Base-by-base conservation (phyloP, 35 echinoderm and acorn worm genomes). In the Ptychodera flava region DNA sequence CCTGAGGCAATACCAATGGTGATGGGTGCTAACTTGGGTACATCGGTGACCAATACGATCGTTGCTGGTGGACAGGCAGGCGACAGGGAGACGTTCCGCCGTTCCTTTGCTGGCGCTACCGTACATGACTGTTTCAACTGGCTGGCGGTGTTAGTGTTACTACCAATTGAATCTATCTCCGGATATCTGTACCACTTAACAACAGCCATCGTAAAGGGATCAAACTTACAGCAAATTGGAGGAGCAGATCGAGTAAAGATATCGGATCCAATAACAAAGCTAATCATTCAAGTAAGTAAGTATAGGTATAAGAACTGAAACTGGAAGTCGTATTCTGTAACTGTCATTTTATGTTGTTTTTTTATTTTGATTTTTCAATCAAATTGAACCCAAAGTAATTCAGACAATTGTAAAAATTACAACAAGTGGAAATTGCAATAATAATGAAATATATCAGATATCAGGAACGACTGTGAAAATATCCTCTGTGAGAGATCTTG, bases 41-140 rank as follows among this genome's bases (percentile, higher is more conserved):
- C 93, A 0, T 88, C 90, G 0, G 93, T 95, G 15, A 95, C 93
- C n/a, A 95, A 95, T 80, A 95, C 93, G 1, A 95, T 95, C 31
- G 93, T 95, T 0, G 77, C 93, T 0, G 64, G 88, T 16, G 84
- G 86, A 15, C 93, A 91, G 79, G 81, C 87, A n/a, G 78, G 79
- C 16, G 82, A 95, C n/a, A 77, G 85, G 16, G 78, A 95, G 34
- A 34, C 80, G 22, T 91, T 95, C 36, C 93, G 93, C 0, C 89
- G 93, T 28, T 89, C 93, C 29, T 95, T 95, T 31, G 93, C 89
- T 27, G 93, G 89, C 0, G 93, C 93, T 30, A 95, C 93, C 6
- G 90, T 95, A 16, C 93, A 95, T 37, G 93, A 95, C 75, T 91
- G 91, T 89, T 95, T 95, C 76, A 95, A 95, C 82, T n/a, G n/a